Conservation (phyloP, 2,797 vertebrate species). For the Botia kubotai region DNA sequence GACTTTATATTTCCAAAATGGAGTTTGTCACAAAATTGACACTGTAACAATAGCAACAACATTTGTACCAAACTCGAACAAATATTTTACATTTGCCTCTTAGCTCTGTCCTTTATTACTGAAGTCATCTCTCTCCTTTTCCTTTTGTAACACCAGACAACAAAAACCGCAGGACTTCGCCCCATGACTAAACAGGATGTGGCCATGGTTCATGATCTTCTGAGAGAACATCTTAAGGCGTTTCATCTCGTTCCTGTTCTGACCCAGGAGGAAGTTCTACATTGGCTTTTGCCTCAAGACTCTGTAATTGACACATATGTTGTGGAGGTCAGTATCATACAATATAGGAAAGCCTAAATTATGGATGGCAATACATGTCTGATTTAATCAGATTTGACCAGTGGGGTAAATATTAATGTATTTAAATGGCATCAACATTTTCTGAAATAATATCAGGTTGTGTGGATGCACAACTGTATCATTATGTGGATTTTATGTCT, state of each 20-base stretch:
- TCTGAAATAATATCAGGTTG: not conserved
- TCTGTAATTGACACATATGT: constrained; percentile 91
- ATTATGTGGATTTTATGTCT: not conserved
- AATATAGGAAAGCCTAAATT: not conserved
- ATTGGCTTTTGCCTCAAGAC: constrained; percentile 91
- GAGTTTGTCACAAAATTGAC: too few relatives aligned
- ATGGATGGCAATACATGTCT: constrained; percentile 13
- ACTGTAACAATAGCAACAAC: too few relatives aligned
- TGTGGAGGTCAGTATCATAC: constrained; percentile 82
- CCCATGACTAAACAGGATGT: constrained; percentile 85
- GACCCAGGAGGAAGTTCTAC: constrained; percentile 85
- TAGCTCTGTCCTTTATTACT: not conserved
- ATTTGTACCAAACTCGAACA: too few relatives aligned
- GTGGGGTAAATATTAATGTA: not conserved
- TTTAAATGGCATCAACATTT: not conserved
- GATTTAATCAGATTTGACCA: not conserved
- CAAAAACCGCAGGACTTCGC: constrained; percentile 85
- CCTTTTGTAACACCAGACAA: constrained; percentile 71
- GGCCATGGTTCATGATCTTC: constrained; percentile 77
- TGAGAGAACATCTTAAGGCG: constrained; percentile 80
- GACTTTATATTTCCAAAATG: too few relatives aligned
- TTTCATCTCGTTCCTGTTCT: constrained; percentile 84
- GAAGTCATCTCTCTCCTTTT: not conserved
- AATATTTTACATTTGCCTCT: too few relatives aligned
- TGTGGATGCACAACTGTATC: not conserved